These are phyloP conservation scores for Thalassaphorura encarpata DNA, from an alignment of 1,140 invertebrate genomes.

Conservation along the genomic window DNA sequence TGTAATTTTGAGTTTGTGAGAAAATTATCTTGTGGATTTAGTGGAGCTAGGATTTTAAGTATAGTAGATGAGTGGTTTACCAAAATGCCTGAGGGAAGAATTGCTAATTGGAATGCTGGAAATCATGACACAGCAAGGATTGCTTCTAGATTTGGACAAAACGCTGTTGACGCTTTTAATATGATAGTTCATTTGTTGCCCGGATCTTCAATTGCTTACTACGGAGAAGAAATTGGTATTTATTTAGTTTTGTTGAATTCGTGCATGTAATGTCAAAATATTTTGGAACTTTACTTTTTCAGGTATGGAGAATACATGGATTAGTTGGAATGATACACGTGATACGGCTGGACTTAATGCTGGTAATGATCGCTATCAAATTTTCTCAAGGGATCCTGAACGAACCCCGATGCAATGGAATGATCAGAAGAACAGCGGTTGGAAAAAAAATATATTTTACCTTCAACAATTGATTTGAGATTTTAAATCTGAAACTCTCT, in stretches of 20 bases:
- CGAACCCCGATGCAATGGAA: conserved; percentile 66
- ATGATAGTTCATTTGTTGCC: conserved; percentile 57
- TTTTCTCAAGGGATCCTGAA: conserved; percentile 51
- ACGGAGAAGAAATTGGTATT: conserved; percentile 77
- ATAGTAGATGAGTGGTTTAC: conserved; percentile 45
- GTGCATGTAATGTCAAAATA: too few species aligned
- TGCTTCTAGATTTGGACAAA: conserved; percentile 45
- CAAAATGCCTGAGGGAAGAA: conserved; percentile 44
- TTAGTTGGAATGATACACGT: conserved; percentile 40
- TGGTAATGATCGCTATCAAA: conserved; percentile 42
- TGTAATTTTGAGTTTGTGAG: conserved; percentile 2
- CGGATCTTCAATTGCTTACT: conserved; percentile 61
- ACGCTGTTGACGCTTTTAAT: conserved; percentile 52
- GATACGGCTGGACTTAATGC: conserved; percentile 41
- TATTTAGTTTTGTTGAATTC: too few species aligned
- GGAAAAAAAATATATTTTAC: too few species aligned
- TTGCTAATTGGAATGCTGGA: conserved; percentile 52
- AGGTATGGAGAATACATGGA: conserved; percentile 48
- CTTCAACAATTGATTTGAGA: conserved; percentile 46
- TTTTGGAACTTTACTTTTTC: too few species aligned
- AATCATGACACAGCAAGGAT: conserved; percentile 54
- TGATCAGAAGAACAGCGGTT: conserved; percentile 46
- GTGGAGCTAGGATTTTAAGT: too few species aligned
- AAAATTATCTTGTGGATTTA: too few species aligned
- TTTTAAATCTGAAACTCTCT: too few species aligned